phyloP scores from a whole-genome alignment of 2,888 invertebrate genomes.

The Cryptus viduatorius region DNA sequence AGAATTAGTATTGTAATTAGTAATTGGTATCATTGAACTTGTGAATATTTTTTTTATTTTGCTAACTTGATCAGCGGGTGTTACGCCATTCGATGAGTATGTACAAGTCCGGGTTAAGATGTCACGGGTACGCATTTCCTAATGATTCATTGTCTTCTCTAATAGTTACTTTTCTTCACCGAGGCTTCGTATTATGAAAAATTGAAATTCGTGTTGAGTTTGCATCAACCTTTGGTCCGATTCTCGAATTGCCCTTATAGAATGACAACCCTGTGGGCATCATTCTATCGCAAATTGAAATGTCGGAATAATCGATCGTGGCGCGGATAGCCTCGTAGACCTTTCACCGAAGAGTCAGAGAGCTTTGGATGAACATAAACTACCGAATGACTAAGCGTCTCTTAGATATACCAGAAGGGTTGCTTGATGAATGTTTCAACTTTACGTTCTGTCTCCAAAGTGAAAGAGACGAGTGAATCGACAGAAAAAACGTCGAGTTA shows the following conservation, averaged over 20 bases:
- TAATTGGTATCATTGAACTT: constrained; percentile 6
- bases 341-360: constrained; percentile 1
- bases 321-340: constrained; percentile 3
- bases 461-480: background rate
- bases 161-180: background rate
- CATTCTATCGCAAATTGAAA: constrained; percentile 1
- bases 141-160: background rate
- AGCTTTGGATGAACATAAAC: background rate
- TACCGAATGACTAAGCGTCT: constrained; percentile 3
- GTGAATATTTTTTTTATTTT: background rate
- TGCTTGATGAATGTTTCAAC: background rate
- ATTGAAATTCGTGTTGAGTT: background rate
- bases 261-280: background rate
- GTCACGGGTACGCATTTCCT: background rate
- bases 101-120: background rate
- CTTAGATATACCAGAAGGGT: background rate
- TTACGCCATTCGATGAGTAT: background rate
- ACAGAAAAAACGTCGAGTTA: background rate
- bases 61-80: background rate
- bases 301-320: constrained; percentile 6
- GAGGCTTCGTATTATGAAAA: background rate
- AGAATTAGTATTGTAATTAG: constrained; percentile 13
- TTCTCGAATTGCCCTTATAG: background rate
- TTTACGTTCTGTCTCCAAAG: background rate
- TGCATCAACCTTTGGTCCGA: background rate